Base-by-base conservation (phyloP, 1,140 invertebrate genomes). In the Drosophila setifemur region DNA sequence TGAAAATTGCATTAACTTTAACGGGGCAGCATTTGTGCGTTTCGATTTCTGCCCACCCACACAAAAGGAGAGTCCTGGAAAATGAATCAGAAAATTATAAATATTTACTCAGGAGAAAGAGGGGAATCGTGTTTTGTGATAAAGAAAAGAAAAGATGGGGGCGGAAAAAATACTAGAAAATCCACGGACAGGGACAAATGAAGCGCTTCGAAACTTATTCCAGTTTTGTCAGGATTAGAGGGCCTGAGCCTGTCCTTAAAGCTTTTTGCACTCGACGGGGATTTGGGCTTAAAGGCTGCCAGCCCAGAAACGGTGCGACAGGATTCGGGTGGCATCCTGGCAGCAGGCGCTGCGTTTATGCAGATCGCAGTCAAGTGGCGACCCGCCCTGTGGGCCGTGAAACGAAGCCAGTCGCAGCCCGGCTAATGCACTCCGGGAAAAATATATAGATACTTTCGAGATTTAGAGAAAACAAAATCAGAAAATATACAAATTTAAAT, bases 361-460 rank as follows among this genome's bases (percentile, higher is more conserved):
- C 75, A 83, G 79, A 83, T 83, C 74, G 74, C 79, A 72, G 60
- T 85, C 81, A 85, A 85, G 79, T 85, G 79, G 70, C 63, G 42
- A 58, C 7, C 45, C 54, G 49, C 48, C 52, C 76, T 73, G 44
- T 44, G 70, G 55, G 50, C 35, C 70, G 39, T 53, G 52, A 81
- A 81, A 81, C 47, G 77, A 81, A 78, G 77, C 73, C 78, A 82
- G 73, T 67, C 45, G 66, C 55, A 60, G 70, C 29, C 43, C 39
- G 29, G 23, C 8, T 19, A 28, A 11, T 29, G 58, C 74, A 61
- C 37, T 26, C n/a, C n/a, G 0, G 0, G 12, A 21, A 12, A 29
- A 25, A 33, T 7, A 8, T 7, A 25, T 43, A 12, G 21, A n/a
- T n/a, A n/a, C 21, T 23, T 23, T 23, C 21, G n/a, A n/a, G n/a